Base-by-base conservation (phyloP, 2,888 invertebrate species). In the Parnassius orleans region DNA sequence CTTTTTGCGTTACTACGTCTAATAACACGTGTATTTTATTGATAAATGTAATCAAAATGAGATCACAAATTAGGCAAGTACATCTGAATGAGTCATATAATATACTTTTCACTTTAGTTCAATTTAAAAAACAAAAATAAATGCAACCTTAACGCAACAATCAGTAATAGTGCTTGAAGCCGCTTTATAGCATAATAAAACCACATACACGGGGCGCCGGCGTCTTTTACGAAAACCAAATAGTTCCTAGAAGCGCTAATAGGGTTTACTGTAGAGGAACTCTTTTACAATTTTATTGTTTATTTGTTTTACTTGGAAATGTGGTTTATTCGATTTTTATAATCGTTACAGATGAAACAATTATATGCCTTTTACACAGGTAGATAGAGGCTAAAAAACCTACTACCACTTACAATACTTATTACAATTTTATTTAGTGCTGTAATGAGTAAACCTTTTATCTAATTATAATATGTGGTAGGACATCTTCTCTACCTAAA, bases 131-230 rank as follows among this genome's bases (percentile, higher is more conserved):
- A 53, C 24, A 53, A 57, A 59, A 59, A 64, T 53, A 61, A 60
- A 58, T 52, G 52, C 59, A 14, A 55, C 71, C 67, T 73, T 78
- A 78, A 75, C 78, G 73, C 76, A 76, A 80, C 80, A 81, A 80
- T 79, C 73, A 65, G 73, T 80, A 79, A 77, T 78, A 71, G 72
- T 61, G 62, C 65, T 73, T 76, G 72, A 71, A 74, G 70, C 72
- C 66, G 71, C 66, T 80, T 80, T 78, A 79, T 76, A 68, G 72
- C 66, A 61, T 72, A 70, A 80, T 79, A 81, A 79, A 80, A 69
- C 59, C 65, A 59, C 57, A 59, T 65, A 62, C 64, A 57, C 55
- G 57, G 65, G 66, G 66, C 69, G 68, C 71, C 73, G 76, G 69
- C 71, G 70, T 75, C 75, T 68, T 68, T 72, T 71, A 71, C 64